These are phyloP conservation scores for Echiichthys vipera DNA, from an alignment of 2,797 vertebrate genomes.

Conservation along the genomic window DNA sequence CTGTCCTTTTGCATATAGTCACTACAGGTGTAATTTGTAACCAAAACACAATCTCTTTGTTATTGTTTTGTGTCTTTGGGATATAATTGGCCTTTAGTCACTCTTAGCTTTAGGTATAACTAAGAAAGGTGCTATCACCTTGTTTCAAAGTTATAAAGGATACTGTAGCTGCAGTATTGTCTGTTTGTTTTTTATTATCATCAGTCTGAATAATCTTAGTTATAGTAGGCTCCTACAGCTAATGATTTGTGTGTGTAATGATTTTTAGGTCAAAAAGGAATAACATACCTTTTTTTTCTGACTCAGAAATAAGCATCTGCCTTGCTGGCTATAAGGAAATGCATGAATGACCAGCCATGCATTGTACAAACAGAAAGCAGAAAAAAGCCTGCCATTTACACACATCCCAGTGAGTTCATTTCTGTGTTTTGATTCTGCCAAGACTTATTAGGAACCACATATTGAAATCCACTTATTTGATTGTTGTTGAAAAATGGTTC, in stretches of 20 bases:
- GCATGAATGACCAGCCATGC: background rate
- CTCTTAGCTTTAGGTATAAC: background rate
- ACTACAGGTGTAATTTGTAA: constrained; percentile 7
- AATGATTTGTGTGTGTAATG: background rate
- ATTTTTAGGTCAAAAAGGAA: background rate
- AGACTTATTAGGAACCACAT: background rate
- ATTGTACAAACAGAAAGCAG: background rate
- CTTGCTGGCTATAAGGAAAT: background rate
- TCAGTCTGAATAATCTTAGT: background rate
- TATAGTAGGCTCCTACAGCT: no score
- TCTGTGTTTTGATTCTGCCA: background rate
- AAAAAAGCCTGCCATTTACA: background rate
- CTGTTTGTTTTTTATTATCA: background rate
- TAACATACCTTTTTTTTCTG: background rate
- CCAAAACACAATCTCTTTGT: constrained; percentile 38
- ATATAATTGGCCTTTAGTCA: constrained; percentile 1
- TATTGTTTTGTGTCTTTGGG: constrained; percentile 41
- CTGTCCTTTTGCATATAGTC: constrained; percentile 15
- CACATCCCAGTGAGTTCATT: background rate
- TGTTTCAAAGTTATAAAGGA: background rate
- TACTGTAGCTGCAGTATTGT: background rate
- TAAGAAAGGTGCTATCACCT: background rate
- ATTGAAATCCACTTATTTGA: background rate
- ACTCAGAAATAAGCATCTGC: background rate
- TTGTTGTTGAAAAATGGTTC: background rate